Conservation (phyloP, 1,140 invertebrate genomes). For the Aphaenogaster ashmeadi region DNA sequence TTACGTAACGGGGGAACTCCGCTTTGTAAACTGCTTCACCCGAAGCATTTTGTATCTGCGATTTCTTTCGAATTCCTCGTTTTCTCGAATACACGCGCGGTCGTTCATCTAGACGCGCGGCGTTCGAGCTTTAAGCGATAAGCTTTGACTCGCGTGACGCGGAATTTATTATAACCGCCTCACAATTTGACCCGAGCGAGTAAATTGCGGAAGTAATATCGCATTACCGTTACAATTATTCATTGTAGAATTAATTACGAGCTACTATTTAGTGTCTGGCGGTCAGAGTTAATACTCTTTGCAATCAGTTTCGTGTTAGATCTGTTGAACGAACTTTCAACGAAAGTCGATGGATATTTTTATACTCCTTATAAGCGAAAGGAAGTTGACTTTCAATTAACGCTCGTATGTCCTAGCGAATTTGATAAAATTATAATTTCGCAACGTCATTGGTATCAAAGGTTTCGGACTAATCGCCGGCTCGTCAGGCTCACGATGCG, state of each 20-base stretch:
- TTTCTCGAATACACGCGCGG: constrained; percentile 4
- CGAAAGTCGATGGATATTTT: not conserved
- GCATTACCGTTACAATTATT: constrained; percentile 29
- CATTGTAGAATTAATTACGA: constrained; percentile 27
- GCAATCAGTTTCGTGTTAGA: not conserved
- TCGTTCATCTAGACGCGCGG: not conserved
- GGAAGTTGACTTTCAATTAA: not conserved
- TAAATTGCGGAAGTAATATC: constrained; percentile 38
- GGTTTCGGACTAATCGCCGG: constrained; percentile 32
- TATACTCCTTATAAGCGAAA: not conserved
- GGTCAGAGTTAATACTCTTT: constrained; percentile 12
- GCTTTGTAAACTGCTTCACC: constrained; percentile 51
- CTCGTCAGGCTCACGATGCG: not conserved
- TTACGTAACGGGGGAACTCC: constrained; percentile 31
- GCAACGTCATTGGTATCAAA: not conserved
- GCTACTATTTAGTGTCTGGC: constrained; percentile 7
- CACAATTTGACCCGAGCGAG: not conserved
- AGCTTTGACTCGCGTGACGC: constrained; percentile 21
- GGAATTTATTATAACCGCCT: constrained; percentile 22
- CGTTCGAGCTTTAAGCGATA: constrained; percentile 36
- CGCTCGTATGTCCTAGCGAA: not conserved
- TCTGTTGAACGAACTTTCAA: not conserved
- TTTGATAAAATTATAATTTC: constrained; percentile 35
- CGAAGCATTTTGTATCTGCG: constrained; percentile 36
- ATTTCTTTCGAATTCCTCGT: constrained; percentile 28